Base-by-base conservation (phyloP, 2,888 invertebrate genomes). In the Drosophila dives region DNA sequence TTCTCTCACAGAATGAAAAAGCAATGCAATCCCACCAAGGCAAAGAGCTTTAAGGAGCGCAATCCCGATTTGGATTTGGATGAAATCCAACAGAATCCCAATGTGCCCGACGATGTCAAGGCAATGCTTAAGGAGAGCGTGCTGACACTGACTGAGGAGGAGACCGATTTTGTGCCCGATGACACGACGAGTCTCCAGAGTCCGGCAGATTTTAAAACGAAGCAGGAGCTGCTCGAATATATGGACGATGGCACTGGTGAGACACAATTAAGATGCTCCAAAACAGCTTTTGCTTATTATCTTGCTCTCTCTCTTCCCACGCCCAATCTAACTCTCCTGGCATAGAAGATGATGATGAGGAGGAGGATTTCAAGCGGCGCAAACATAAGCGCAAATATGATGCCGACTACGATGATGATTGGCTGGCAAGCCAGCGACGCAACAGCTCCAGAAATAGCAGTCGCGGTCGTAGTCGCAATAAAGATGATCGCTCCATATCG, bases 51-150 rank as follows among this genome's bases (percentile, higher is more conserved):
- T 50, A 93, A 93, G 71, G 93, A 93, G 72, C 91, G 93, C 20
- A 93, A 93, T 90, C 93, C 93, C 5, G 93, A 93, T 75, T 86
- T 93, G 66, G 92, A 93, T 76, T 85, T 93, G 77, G 92, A 93
- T 74, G 93, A 93, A 83, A 93, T 93, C 69, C 92, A 92, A 75
- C 91, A 92, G 68, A 93, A 93, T 90, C 93, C 93, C 48, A 91
- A 92, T 85, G 91, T 93, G 68, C 92, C 93, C 26, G 92, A 93
- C 50, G 93, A 93, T 72, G 92, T 93, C 17, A 93, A 93, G 77
- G 92, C 93, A 54, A 92, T 93, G 64, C 83, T 93, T 0, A 93
- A 92, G 65, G 93, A 92, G 68, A 92, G 92, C 60, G 92, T 92
- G 6, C 80, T 93, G 33, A 92, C 93, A 12, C 77, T 93, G 1